Percentiles rank a stretch among this genome's conserved stretches.
These are phyloP conservation scores for Hemicordylus capensis DNA, from an alignment of 2,113 vertebrate genomes.

Conservation along the genomic window DNA sequence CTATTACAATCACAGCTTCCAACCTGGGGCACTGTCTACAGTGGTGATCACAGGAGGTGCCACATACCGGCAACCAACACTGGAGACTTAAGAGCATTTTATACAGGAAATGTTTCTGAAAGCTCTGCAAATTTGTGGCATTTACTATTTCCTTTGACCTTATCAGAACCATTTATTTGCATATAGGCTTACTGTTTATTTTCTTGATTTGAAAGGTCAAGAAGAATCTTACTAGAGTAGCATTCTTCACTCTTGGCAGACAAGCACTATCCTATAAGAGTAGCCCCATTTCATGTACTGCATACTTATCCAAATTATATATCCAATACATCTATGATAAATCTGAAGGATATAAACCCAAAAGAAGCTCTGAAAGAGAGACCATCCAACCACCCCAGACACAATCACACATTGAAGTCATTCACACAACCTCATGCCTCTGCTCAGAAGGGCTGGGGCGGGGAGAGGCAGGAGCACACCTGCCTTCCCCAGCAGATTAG, in stretches of 20 bases:
- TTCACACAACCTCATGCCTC: no score
- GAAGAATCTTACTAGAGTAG: neutral
- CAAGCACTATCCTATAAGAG: neutral
- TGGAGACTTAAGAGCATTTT: neutral
- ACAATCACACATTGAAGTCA: no score
- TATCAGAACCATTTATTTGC: neutral
- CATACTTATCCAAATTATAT: neutral
- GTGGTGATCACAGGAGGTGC: neutral
- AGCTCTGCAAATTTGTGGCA: neutral
- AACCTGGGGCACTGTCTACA: neutral
- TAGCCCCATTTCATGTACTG: neutral
- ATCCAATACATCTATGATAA: neutral
- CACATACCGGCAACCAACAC: neutral
- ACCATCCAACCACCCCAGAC: no score
- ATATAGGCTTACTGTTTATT: neutral
- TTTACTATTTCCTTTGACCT: neutral
- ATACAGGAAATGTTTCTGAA: neutral
- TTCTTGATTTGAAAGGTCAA: constrained; percentile 8
- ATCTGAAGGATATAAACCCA: neutral
- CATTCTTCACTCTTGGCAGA: neutral
- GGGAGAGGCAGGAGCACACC: no score
- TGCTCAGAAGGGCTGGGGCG: no score
- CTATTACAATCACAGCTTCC: constrained; percentile 12
- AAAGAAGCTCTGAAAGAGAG: neutral
- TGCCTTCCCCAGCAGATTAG: no score